Percentiles rank a stretch among this genome's conserved stretches.
Evolutionary conservation across 2,113 vertebrate species (phyloP).

Genomic region (Cephalopterus ornatus): DNA sequence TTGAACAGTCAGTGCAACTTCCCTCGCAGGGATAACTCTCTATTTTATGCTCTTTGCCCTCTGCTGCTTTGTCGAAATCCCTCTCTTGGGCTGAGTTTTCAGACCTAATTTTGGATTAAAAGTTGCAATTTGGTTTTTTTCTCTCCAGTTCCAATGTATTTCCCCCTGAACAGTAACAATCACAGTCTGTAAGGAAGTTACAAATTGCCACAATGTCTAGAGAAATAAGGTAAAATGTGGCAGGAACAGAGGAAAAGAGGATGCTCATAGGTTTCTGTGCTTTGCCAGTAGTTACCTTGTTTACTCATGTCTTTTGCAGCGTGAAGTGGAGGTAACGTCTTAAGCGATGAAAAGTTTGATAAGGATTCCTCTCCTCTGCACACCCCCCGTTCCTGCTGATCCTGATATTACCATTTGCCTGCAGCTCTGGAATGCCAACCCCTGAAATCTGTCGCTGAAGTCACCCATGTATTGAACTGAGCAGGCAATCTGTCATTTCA

Average conservation of each 20-base stretch:
- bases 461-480: background rate
- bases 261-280: background rate
- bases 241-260: background rate
- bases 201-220: background rate
- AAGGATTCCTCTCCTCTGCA: background rate
- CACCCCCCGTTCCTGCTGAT: background rate
- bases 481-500: constrained; percentile 31
- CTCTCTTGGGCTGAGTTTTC: background rate
- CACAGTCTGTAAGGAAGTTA: background rate
- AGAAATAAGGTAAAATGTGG: background rate
- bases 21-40: background rate
- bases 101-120: background rate
- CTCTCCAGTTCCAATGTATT: background rate
- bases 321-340: background rate
- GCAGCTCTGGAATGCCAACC: background rate
- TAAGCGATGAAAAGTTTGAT: background rate
- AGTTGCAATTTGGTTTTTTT: background rate
- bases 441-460: background rate
- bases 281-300: background rate
- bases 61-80: background rate
- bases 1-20: background rate
- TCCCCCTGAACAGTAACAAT: background rate
- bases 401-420: background rate
- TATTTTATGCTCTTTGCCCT: background rate
- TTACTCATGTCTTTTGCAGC: background rate